Percentiles rank a stretch among this genome's conserved stretches.
Evolutionary conservation across 37 sponge, comb jelly and placozoan species (phyloP).

Genomic region (Mnemiopsis leidyi): DNA sequence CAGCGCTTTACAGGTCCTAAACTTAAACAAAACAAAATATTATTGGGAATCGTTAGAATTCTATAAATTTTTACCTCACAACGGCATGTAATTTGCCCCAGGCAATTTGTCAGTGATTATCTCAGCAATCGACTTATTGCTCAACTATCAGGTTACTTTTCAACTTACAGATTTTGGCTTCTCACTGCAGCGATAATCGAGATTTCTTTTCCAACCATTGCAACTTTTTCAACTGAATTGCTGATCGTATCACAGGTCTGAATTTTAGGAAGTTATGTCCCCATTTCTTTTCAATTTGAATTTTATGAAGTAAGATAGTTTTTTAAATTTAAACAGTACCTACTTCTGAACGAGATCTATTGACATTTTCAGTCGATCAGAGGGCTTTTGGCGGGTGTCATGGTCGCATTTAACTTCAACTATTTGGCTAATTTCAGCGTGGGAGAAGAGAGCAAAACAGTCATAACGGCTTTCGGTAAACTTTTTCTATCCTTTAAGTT

Average conservation of each 20-base stretch:
- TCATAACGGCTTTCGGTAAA: not conserved
- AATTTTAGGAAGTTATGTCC: too few relatives aligned
- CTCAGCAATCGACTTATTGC: too few relatives aligned
- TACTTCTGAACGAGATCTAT: too few relatives aligned
- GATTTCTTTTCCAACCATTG: not conserved
- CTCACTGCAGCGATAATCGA: not conserved
- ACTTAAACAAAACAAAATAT: too few relatives aligned
- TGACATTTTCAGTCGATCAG: not conserved
- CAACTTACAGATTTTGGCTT: constrained; percentile 8
- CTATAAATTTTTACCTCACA: too few relatives aligned
- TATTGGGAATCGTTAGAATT: not conserved
- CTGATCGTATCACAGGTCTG: not conserved
- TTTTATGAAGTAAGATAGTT: too few relatives aligned
- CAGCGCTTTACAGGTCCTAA: not conserved
- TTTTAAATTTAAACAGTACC: too few relatives aligned
- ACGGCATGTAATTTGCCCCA: too few relatives aligned
- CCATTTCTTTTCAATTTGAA: too few relatives aligned
- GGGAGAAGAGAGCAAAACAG: not conserved
- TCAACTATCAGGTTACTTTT: not conserved
- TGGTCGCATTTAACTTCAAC: constrained; percentile 9
- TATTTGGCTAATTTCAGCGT: not conserved
- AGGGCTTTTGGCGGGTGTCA: constrained; percentile 7
- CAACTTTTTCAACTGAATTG: not conserved
- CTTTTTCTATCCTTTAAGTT: too few relatives aligned
- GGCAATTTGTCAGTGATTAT: too few relatives aligned